These are phyloP conservation scores for Microcebus murinus DNA, from an alignment of 2,113 vertebrate species.

Conservation along the genomic window DNA sequence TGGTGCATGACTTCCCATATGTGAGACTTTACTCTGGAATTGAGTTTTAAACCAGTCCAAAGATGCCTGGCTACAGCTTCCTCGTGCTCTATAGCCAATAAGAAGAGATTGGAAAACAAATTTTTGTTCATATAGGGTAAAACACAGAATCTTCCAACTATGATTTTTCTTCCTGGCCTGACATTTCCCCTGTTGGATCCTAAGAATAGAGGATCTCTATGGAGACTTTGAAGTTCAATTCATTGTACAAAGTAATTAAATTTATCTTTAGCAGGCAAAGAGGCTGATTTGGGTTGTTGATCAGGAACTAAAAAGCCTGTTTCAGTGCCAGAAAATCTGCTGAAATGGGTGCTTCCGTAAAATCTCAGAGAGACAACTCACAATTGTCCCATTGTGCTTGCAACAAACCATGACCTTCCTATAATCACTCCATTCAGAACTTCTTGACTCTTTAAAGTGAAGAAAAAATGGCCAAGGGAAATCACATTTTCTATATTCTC, in stretches of 20 bases:
- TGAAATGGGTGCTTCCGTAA: background rate
- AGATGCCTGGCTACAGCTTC: background rate
- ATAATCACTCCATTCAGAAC: background rate
- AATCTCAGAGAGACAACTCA: constrained; percentile 20
- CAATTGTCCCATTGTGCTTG: background rate
- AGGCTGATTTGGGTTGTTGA: constrained; percentile 6
- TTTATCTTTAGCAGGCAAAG: constrained; percentile 9
- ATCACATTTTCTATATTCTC: background rate
- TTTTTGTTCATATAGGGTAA: background rate
- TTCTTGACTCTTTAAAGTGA: background rate
- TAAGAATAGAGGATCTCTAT: background rate
- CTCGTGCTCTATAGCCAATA: background rate
- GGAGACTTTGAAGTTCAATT: background rate
- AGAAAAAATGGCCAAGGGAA: background rate
- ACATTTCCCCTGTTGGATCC: background rate
- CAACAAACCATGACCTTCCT: background rate
- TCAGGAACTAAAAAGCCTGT: constrained; percentile 32
- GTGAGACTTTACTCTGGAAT: background rate
- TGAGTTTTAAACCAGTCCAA: background rate
- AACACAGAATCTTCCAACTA: background rate
- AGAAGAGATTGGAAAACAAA: background rate
- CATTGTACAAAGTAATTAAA: background rate
- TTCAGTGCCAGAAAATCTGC: constrained; percentile 3
- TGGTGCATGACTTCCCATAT: background rate
- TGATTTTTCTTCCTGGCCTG: background rate